Conservation (phyloP, 2,888 invertebrate species). For the Atherix ibis region DNA sequence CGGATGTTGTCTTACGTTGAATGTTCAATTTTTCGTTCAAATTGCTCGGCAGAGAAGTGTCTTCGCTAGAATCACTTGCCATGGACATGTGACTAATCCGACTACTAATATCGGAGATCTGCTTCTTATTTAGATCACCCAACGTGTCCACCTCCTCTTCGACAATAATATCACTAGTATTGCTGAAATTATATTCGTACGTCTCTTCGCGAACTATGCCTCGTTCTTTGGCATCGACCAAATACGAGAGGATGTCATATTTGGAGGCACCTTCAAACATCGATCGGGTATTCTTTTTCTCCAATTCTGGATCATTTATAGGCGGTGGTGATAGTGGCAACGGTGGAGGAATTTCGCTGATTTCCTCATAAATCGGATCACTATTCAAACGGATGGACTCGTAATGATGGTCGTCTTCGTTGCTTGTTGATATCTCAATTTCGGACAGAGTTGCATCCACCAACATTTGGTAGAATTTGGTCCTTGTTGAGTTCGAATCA, state of each 20-base stretch:
- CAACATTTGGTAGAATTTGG: constrained; percentile 57
- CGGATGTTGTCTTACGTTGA: constrained; percentile 37
- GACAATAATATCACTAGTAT: constrained; percentile 36
- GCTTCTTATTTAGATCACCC: constrained; percentile 35
- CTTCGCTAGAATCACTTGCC: constrained; percentile 75
- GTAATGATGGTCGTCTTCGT: constrained; percentile 53
- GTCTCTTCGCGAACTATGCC: constrained; percentile 54
- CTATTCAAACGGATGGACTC: constrained; percentile 49
- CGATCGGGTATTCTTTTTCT: constrained; percentile 53
- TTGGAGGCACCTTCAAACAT: constrained; percentile 73
- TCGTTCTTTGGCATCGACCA: constrained; percentile 72
- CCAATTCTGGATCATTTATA: constrained; percentile 48
- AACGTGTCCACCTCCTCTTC: constrained; percentile 43
- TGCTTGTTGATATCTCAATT: constrained; percentile 44
- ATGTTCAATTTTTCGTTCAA: constrained; percentile 38
- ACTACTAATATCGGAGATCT: constrained; percentile 42
- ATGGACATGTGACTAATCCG: constrained; percentile 62
- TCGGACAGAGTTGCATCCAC: constrained; percentile 54
- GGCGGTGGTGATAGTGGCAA: constrained; percentile 66
- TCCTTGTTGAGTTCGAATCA: constrained; percentile 45
- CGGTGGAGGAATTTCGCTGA: constrained; percentile 60
- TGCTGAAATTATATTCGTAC: constrained; percentile 46
- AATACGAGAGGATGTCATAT: constrained; percentile 75
- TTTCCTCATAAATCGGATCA: constrained; percentile 67
- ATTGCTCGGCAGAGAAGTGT: constrained; percentile 48